These are phyloP conservation scores for Crax fasciolata DNA, from an alignment of 2,797 vertebrate genomes.

Conservation along the genomic window DNA sequence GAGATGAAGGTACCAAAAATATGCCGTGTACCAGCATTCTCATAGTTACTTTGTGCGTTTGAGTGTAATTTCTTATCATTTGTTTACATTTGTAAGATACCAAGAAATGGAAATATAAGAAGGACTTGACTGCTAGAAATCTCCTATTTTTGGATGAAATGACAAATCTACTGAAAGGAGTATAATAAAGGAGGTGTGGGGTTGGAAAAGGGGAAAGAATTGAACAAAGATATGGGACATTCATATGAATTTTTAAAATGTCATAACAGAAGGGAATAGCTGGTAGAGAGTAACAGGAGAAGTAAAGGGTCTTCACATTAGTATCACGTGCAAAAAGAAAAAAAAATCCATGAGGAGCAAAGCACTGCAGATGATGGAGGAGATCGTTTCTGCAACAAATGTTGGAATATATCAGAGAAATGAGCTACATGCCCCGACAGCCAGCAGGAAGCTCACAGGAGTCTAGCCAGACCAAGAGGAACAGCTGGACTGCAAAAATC, in stretches of 20 bases:
- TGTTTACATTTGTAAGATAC: neutral
- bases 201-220: neutral
- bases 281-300: neutral
- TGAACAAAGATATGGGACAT: neutral
- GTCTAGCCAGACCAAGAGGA: neutral
- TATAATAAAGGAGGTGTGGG: neutral
- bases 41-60: neutral
- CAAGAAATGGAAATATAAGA: neutral
- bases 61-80: neutral
- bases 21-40: neutral
- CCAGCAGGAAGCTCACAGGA: neutral
- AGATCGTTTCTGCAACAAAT: conserved; percentile 1
- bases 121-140: neutral
- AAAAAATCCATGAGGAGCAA: neutral
- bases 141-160: neutral
- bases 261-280: neutral
- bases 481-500: neutral
- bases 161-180: neutral
- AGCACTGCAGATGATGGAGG: neutral
- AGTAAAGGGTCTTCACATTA: neutral
- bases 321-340: neutral
- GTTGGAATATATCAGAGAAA: conserved; percentile 6
- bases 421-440: neutral
- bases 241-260: neutral
- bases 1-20: fast-evolving